Base-by-base conservation (phyloP, 2,797 vertebrate species). In the Manis crassicaudata region DNA sequence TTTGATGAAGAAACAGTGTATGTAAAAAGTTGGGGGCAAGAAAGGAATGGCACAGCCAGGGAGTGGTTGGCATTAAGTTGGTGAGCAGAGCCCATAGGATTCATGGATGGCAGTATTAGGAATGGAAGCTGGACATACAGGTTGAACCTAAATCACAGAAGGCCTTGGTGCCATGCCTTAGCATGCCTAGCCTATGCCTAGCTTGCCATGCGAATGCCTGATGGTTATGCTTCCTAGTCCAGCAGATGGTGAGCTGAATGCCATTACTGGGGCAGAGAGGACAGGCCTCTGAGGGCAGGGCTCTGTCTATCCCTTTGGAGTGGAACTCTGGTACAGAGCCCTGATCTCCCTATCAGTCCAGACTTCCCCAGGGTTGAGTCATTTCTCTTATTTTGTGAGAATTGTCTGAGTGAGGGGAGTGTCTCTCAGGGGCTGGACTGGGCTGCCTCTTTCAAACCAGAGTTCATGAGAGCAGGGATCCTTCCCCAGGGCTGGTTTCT, bases 291-390 rank as follows among this genome's bases (percentile, higher is more conserved):
- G 68, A 85, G 67, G 54, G 50, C 40, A 46, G 75, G 50, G 9
- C 37, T 87, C 72, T 92, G 21, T 83, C 52, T 80, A 3, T 67
- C 32, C n/a, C 25, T 95, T 85, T n/a, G 11, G 35, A 88, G 37
- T 21, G 21, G 60, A 92, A 87, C 62, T 90, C 46, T 82, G 70
- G 62, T 67, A 73, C 21, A 83, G 68, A 83, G 52, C 70, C 37
- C 85, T 81, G 52, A 46, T 75, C 37, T 93, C 29, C n/a, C n/a
- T 76, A 29, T 73, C 54, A 92, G 77, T 92, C 10, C 32, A 76
- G 60, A 96, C 89, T 91, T 80, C 54, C 68, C 40, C 92, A 40
- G 89, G 40, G 40, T 89, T 83, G 43, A 32, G 81, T 79, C n/a
- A 54, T 23, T 90, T 92, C 62, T 92, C 10, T 7, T 60, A 32